Conservation (phyloP, 2,888 invertebrate genomes). For the Xanthorhoe designata region DNA sequence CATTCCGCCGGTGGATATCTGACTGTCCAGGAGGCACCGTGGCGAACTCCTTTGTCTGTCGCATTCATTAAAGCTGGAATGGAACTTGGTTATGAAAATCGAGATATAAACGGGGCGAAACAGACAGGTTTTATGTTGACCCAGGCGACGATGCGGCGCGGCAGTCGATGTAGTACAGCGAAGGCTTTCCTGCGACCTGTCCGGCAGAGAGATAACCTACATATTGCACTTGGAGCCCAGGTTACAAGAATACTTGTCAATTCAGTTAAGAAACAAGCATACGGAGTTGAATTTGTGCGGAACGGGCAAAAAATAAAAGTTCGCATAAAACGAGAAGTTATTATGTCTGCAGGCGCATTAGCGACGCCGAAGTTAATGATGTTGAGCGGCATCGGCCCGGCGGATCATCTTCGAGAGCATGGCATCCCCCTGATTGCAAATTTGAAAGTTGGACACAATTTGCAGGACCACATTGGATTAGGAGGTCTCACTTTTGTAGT, state of each 20-base stretch:
- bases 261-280: constrained; percentile 88
- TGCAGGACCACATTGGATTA: constrained; percentile 95
- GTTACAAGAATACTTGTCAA: constrained; percentile 90
- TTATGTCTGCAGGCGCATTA: constrained; percentile 95
- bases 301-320: constrained; percentile 88
- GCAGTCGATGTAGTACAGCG: constrained; percentile 94
- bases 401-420: constrained; percentile 89
- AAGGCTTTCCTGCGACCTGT: constrained; percentile 95
- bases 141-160: constrained; percentile 93
- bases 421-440: constrained; percentile 91
- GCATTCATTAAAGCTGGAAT: constrained; percentile 93
- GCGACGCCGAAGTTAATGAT: constrained; percentile 95
- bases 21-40: constrained; percentile 94
- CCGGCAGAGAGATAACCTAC: constrained; percentile 90
- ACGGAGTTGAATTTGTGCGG: constrained; percentile 90
- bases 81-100: constrained; percentile 92
- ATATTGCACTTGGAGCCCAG: constrained; percentile 92
- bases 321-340: constrained; percentile 91
- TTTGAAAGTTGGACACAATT: constrained; percentile 92
- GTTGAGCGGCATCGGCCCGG: constrained; percentile 95
- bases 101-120: constrained; percentile 92
- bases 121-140: constrained; percentile 95
- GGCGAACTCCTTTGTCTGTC: constrained; percentile 92
- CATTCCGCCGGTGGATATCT: constrained; percentile 92
- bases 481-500: constrained; percentile 94